Evolutionary conservation across 2,797 vertebrate genomes (phyloP), one percentile per base, ranked within the genome.

Genomic region (Anguilla megastoma): DNA sequence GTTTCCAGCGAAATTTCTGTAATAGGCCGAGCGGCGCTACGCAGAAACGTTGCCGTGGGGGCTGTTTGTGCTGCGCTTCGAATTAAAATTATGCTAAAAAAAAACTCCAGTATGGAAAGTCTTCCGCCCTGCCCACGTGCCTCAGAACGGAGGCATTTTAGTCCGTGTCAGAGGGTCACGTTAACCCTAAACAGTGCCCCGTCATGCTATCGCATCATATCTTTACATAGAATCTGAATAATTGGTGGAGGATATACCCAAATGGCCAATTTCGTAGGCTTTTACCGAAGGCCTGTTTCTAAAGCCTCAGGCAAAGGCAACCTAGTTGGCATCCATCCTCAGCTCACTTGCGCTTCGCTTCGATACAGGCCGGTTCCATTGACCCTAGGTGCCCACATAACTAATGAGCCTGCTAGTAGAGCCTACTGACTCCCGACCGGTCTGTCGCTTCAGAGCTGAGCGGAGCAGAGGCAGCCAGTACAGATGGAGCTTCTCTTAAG

Each of bases 161-260:
- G 86, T 69, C 85, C 58, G 48, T 86, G 52, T 76, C 50, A 54
- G 9, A 80, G 86, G 27, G 27, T 14, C 74, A 79, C 45, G 91
- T 92, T 91, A 92, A 91, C 92, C 90, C 92, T 90, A 90, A 93
- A 92, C 85, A 89, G 89, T 85, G 85, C 88, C 90, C 91, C 92
- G 93, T 94, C 94, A 94, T 93, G 71, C 91, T 92, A 95, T 93
- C 94, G 95, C 95, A 95, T 91, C 93, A 94, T 94, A 94, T 94
- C 93, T 95, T 94, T 95, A 94, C 94, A 94, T 96, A 95, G 94
- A 95, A 95, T 95, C 93, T 94, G 95, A 95, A 94, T 96, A 95
- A 96, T 95, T 96, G 95, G 94, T 95, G 93, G 95, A 92, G 93
- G 91, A 91, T 90, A 91, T 94, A 95, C 94, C 94, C 90, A 86